These are phyloP conservation scores for Trichopoda pennipes DNA, from an alignment of 2,888 invertebrate species.

Conservation along the genomic window DNA sequence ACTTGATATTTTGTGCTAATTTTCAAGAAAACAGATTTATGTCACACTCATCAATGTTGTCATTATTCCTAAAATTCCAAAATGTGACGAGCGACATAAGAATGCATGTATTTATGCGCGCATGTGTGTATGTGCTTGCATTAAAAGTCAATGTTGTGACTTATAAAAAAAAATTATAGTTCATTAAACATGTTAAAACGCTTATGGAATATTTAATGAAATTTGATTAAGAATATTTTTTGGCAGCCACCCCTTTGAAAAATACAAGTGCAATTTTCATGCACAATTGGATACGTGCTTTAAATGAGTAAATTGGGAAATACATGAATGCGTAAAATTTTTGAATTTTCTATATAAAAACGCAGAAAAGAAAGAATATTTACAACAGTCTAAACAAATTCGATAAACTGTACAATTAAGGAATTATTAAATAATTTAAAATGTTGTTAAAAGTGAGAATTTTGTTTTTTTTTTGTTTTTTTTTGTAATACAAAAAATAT, in stretches of 20 bases:
- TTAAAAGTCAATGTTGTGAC: conserved; percentile 45
- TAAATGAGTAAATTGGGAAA: conserved; percentile 34
- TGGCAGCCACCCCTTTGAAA: conserved; percentile 61
- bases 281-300: conserved; percentile 48
- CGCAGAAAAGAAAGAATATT: conserved; percentile 52
- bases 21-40: conserved; percentile 10
- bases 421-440: conserved; percentile 11
- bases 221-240: conserved; percentile 51
- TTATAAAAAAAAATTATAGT: conserved; percentile 51
- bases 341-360: conserved; percentile 57
- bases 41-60: conserved; percentile 24
- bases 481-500: not conserved
- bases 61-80: conserved; percentile 22
- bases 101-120: not conserved
- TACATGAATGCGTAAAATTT: conserved; percentile 31
- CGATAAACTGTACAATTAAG: conserved; percentile 35
- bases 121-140: not conserved
- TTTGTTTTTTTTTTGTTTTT: not conserved
- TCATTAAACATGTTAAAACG: conserved; percentile 65
- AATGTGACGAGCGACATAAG: conserved; percentile 18
- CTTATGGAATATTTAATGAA: conserved; percentile 33
- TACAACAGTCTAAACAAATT: conserved; percentile 49
- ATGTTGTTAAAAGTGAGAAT: conserved; percentile 57
- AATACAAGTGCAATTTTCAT: conserved; percentile 45
- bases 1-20: conserved; percentile 46